Conservation (phyloP, 2,888 invertebrate genomes). For the Epistrophe grossulariae region DNA sequence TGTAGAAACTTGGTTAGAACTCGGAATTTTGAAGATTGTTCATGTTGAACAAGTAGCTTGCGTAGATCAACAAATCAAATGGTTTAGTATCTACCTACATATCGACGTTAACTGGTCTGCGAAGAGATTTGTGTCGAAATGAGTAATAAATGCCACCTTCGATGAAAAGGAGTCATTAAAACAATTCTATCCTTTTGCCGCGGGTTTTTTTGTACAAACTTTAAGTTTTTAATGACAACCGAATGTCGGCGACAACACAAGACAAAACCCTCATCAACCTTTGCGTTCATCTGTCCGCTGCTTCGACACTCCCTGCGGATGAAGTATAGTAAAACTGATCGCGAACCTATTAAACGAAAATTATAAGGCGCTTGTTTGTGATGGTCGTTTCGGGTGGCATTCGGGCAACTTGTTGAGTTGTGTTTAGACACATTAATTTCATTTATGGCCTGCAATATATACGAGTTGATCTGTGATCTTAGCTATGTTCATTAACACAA, state of each 20-base stretch:
- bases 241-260: constrained; percentile 15
- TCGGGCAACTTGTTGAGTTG: constrained; percentile 42
- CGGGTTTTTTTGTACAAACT: constrained; percentile 21
- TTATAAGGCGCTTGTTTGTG: constrained; percentile 70
- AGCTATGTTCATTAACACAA: constrained; percentile 8
- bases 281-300: not conserved
- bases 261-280: constrained; percentile 43
- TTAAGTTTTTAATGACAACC: constrained; percentile 36
- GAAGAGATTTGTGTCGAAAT: constrained; percentile 20
- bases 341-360: constrained; percentile 64
- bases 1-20: too few relatives aligned
- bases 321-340: constrained; percentile 52
- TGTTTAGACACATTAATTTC: constrained; percentile 54
- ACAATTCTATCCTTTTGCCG: constrained; percentile 39
- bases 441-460: not conserved
- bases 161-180: constrained; percentile 64
- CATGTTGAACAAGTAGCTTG: too few relatives aligned
- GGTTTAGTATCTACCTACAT: too few relatives aligned
- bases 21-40: too few relatives aligned
- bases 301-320: not conserved
- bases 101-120: not conserved
- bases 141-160: constrained; percentile 68
- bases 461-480: constrained; percentile 6
- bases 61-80: too few relatives aligned
- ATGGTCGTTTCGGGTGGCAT: constrained; percentile 63